These are phyloP conservation scores for Tachysurus fulvidraco DNA, from an alignment of 2,113 vertebrate genomes.

Conservation along the genomic window DNA sequence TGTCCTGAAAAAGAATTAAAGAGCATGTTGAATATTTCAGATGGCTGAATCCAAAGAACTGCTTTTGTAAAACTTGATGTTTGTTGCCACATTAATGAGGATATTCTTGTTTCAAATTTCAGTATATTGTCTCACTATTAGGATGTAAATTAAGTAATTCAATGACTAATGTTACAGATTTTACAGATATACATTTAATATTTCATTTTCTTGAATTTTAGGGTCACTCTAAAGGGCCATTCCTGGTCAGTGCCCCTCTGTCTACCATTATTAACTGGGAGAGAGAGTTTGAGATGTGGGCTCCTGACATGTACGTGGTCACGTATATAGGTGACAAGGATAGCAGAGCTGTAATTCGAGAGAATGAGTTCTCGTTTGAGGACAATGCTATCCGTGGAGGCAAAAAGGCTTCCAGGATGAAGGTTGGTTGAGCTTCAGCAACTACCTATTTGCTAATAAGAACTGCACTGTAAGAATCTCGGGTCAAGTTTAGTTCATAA, in stretches of 20 bases:
- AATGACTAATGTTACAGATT: not conserved
- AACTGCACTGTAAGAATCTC: not conserved
- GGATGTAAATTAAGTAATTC: not conserved
- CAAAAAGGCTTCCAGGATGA: constrained; percentile 96
- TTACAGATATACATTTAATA: not conserved
- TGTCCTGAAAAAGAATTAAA: not conserved
- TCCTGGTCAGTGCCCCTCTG: constrained; percentile 93
- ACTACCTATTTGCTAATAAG: not conserved
- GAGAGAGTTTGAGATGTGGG: constrained; percentile 98
- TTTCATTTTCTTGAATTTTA: constrained; percentile 50
- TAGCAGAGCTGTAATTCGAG: constrained; percentile 93
- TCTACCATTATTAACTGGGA: constrained; percentile 99
- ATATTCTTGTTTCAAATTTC: not conserved
- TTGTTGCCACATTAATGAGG: not conserved
- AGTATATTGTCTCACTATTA: not conserved
- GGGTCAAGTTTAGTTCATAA: not conserved
- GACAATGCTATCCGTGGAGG: constrained; percentile 96
- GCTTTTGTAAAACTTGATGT: not conserved
- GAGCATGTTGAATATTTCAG: no score
- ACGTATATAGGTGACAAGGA: constrained; percentile 96
- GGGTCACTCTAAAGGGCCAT: constrained; percentile 97
- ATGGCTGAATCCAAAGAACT: not conserved
- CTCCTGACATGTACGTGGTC: constrained; percentile 96
- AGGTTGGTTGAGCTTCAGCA: constrained; percentile 70
- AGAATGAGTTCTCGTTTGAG: constrained; percentile 97